Conservation (phyloP, 2,797 vertebrate genomes). For the Gallirallus australis region DNA sequence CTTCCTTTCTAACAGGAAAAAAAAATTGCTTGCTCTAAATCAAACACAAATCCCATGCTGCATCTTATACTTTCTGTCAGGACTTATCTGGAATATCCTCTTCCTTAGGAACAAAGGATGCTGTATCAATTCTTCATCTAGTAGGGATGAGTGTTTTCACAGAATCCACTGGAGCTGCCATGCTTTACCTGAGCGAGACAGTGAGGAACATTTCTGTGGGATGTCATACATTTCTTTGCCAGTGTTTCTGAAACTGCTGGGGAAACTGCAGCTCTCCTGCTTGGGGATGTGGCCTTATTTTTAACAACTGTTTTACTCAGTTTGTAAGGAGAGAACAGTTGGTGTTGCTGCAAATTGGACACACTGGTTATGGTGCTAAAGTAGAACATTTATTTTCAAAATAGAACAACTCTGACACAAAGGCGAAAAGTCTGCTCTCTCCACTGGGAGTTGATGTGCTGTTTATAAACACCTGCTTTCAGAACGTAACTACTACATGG, state of each 20-base stretch:
- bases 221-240: not conserved
- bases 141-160: not conserved
- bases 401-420: not conserved
- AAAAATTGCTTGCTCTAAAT: not conserved
- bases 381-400: not conserved
- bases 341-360: not conserved
- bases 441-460: not conserved
- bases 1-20: not conserved
- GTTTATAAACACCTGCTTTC: not conserved
- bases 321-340: not conserved
- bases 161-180: fast-evolving
- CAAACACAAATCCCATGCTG: not conserved
- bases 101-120: not conserved
- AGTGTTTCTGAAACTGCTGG: not conserved
- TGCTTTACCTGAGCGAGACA: not conserved
- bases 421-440: not conserved
- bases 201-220: not conserved
- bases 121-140: not conserved
- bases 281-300: not conserved
- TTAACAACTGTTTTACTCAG: not conserved
- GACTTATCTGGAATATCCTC: not conserved
- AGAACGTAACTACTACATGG: not conserved
- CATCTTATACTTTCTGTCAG: not conserved
- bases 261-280: not conserved
- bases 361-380: not conserved